phyloP scores from a whole-genome alignment of 2,797 vertebrate species.

The Malurus splendens region DNA sequence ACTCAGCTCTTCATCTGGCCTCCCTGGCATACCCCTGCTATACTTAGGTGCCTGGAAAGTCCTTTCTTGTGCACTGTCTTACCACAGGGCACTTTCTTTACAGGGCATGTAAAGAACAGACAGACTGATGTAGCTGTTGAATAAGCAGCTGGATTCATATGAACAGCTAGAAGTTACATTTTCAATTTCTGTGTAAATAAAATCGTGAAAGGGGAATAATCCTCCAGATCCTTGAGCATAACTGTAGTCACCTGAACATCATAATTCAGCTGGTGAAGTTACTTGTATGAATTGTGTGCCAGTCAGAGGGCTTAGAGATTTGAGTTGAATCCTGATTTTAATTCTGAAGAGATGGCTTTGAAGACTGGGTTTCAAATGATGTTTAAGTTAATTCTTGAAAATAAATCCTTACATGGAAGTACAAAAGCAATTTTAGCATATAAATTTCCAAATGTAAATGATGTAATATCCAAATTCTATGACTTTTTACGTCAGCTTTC shows the following conservation, averaged over 20 bases:
- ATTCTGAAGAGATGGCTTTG: background rate
- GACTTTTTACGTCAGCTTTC: background rate
- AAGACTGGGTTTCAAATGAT: background rate
- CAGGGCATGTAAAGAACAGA: background rate
- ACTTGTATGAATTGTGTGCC: background rate
- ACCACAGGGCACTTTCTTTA: background rate
- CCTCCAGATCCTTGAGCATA: background rate
- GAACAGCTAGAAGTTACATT: background rate
- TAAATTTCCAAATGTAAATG: background rate
- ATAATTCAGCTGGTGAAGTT: background rate
- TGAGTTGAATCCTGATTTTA: background rate
- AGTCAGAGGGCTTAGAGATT: background rate
- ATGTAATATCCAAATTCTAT: background rate
- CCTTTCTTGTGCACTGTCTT: rapidly evolving
- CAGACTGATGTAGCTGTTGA: background rate
- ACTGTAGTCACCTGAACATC: background rate
- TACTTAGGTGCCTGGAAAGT: background rate
- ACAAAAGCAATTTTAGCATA: background rate
- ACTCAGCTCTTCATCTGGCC: background rate
- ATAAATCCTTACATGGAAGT: background rate
- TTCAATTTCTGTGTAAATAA: background rate
- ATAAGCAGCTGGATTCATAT: background rate
- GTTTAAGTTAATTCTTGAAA: background rate
- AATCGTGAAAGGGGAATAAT: background rate
- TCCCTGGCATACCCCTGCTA: background rate